Base-by-base conservation (phyloP, 2,888 invertebrate species). In the Caenorhabditis japonica region DNA sequence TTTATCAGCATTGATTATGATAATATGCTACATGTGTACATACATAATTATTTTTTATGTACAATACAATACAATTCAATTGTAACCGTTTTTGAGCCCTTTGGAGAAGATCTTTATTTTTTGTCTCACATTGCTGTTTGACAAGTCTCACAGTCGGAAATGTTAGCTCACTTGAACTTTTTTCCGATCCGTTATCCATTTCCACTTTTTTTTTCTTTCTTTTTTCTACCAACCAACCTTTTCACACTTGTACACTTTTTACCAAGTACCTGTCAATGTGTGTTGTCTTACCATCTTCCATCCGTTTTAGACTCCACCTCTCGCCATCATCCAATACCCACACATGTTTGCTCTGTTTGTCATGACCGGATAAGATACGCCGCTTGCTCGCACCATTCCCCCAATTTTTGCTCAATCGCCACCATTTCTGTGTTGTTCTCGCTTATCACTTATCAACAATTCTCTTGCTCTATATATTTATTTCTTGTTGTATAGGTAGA, bases 221-320 rank as follows among this genome's bases (percentile, higher is more conserved):
- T n/a, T n/a, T n/a, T n/a, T n/a, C n/a, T n/a, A n/a, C n/a, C n/a
- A n/a, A 25, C 15, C 41, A 43, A 21, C 66, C 41, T 64, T 64
- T 64, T 64, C 56, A 53, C 64, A 64, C 66, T 56, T 56, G 56
- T 46, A 46, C 55, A 66, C 56, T 43, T 58, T 43, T 25, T 51
- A 56, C 66, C 56, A 66, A 66, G 66, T 66, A 56, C 66, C 56
- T 66, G 66, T 56, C 66, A 34, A 51, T 56, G 27, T 34, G 55
- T 64, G 62, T 36, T 55, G 49, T 56, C 56, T 56, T 51, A 56
- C 51, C 46, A 21, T 25, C 47, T 19, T 10, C 34, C 53, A 30
- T 34, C 51, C 60, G 51, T 55, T 55, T 38, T 19, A 39, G n/a
- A 52, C 33, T 41, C 21, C 62, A n/a, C 17, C 59, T 34, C 39